These are phyloP conservation scores for Danio aesculapii DNA, from an alignment of 2,797 vertebrate genomes.

Conservation along the genomic window DNA sequence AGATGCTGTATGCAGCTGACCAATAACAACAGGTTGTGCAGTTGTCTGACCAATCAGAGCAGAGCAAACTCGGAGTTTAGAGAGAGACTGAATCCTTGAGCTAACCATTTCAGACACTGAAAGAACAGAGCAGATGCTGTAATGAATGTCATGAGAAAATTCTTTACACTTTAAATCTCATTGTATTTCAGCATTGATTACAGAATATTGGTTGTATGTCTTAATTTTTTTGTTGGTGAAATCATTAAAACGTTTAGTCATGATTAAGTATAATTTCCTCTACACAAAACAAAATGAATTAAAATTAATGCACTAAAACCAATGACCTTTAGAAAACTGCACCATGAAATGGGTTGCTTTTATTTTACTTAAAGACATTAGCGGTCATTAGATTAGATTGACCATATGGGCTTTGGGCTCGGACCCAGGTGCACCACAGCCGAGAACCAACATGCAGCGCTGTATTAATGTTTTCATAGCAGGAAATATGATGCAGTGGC, in stretches of 20 bases:
- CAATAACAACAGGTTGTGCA: no score
- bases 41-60: no score
- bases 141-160: no score
- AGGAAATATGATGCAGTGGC: background rate
- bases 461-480: background rate
- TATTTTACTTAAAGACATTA: background rate
- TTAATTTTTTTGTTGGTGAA: background rate
- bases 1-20: no score
- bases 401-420: background rate
- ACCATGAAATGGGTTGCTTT: background rate
- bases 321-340: background rate
- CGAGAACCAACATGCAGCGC: background rate
- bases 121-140: no score
- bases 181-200: background rate
- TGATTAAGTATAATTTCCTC: no score
- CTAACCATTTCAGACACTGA: no score
- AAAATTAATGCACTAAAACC: background rate
- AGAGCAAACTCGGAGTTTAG: no score
- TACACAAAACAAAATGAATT: background rate
- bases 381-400: background rate
- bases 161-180: no score
- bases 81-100: no score
- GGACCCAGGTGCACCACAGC: background rate
- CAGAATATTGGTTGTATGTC: background rate
- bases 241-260: background rate